Conservation (phyloP, 2,888 invertebrate genomes). For the Nemotelus pantherinus region DNA sequence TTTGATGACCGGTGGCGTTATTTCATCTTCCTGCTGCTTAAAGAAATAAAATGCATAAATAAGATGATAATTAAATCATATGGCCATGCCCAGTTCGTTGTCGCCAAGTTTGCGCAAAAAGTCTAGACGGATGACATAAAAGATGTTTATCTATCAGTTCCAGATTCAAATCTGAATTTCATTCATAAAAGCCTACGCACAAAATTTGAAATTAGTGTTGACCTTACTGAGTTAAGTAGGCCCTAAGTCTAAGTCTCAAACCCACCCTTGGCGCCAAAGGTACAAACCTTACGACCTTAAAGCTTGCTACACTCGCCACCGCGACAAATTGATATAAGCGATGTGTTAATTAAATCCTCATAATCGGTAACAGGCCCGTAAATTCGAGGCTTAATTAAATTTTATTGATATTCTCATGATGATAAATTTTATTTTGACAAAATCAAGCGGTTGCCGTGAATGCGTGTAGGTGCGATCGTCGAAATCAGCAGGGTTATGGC, state of each 20-base stretch:
- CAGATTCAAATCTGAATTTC: neutral
- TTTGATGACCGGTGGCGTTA: conserved; percentile 31
- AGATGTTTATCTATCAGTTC: neutral
- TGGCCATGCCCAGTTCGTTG: neutral
- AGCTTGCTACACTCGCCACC: neutral
- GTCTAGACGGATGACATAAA: conserved; percentile 14
- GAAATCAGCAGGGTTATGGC: conserved; percentile 30
- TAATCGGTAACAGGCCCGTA: neutral
- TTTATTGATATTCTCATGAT: conserved; percentile 20
- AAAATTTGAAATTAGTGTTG: neutral
- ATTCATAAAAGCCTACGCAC: neutral
- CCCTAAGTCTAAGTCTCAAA: conserved; percentile 19
- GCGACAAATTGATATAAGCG: neutral
- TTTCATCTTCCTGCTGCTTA: conserved; percentile 25
- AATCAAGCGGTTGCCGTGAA: neutral
- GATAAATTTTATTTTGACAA: conserved; percentile 5
- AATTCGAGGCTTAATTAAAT: conserved; percentile 19
- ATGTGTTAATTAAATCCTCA: conserved; percentile 12
- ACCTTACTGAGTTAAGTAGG: neutral
- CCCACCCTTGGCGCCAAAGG: neutral
- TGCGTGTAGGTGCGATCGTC: conserved; percentile 24
- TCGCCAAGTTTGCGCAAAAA: conserved; percentile 36
- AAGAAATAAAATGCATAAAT: neutral
- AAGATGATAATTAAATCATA: conserved; percentile 31
- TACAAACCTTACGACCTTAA: neutral